Base-by-base conservation (phyloP, 2,888 invertebrate genomes). In the Diploptera punctata region DNA sequence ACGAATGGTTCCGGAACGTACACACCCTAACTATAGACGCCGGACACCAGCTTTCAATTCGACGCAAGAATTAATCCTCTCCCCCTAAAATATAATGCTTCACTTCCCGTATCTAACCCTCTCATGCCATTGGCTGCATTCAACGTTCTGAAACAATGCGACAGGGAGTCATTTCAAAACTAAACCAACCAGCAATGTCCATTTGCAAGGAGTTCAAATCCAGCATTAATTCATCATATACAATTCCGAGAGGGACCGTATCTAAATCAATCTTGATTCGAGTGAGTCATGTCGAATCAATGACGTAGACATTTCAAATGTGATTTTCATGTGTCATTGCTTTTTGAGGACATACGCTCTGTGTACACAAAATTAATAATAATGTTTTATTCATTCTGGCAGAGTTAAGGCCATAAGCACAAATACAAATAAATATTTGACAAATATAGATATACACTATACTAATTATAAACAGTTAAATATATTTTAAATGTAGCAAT, bases 111-210 rank as follows among this genome's bases (percentile, higher is more conserved):
- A 26, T 62, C 49, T 38, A 10, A 38, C 47, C 44, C 43, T 70
- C 24, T 71, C 68, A 61, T 49, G 72, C 43, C 71, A 71, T 67
- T 71, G 71, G 71, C 7, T 24, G 26, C 49, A 67, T 57, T 54
- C 68, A 72, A 31, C 67, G 61, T n/a, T 43, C 31, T 61, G 29
- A 67, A 72, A 72, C 68, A 72, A 60, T 72, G 60, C 57, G 68
- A 61, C 62, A 67, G 72, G 67, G 71, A 70, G 68, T 19, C 18
- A 19, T 49, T 18, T 49, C 4, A 49, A 49, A 49, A 49, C 3
- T 19, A 13, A 16, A 52, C 52, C 52, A 52, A 52, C 52, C 52
- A 52, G 52, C 4, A 52, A 9, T 24, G 24, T 1, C 7, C 24
- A 21, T 52, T 52, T 21, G 24, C 24, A 52, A 52, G 13, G n/a